Conservation (phyloP, 2,888 invertebrate genomes). For the Hofmannophila pseudospretella region DNA sequence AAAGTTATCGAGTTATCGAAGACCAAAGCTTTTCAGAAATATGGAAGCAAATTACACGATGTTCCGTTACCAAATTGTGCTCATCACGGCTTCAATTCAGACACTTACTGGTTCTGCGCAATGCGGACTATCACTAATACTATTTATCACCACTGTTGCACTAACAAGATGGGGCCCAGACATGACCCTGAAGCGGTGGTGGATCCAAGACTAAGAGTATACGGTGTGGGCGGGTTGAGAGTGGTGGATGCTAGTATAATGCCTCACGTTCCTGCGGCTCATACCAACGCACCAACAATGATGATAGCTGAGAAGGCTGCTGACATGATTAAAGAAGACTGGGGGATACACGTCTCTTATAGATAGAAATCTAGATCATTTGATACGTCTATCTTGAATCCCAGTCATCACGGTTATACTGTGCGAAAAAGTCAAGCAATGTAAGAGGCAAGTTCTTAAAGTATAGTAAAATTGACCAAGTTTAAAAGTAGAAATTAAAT, state of each 20-base stretch:
- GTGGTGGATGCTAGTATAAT: slow-evolving; percentile 79
- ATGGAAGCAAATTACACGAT: slow-evolving; percentile 72
- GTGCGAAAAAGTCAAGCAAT: no score
- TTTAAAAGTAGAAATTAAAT: no score
- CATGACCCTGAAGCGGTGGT: slow-evolving; percentile 71
- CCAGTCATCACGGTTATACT: slow-evolving; percentile 4
- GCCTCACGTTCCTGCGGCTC: slow-evolving; percentile 74
- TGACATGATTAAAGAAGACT: slow-evolving; percentile 70
- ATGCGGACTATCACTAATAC: slow-evolving; percentile 69
- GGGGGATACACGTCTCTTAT: slow-evolving; percentile 27
- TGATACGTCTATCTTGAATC: not conserved
- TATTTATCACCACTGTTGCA: slow-evolving; percentile 76
- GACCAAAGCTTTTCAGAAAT: slow-evolving; percentile 70
- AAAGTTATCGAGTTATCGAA: slow-evolving; percentile 58
- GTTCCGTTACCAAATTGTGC: slow-evolving; percentile 77
- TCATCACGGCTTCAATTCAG: slow-evolving; percentile 69
- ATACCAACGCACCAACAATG: slow-evolving; percentile 77
- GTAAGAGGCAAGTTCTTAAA: no score
- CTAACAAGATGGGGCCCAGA: slow-evolving; percentile 72
- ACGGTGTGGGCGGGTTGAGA: slow-evolving; percentile 66
- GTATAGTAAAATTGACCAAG: no score
- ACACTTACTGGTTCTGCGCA: slow-evolving; percentile 85
- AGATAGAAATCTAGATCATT: not conserved
- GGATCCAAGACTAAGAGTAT: slow-evolving; percentile 66
- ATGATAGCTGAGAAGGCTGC: slow-evolving; percentile 79